These are phyloP conservation scores for Eilema griseolum DNA, from an alignment of 2,888 invertebrate genomes.

Conservation along the genomic window DNA sequence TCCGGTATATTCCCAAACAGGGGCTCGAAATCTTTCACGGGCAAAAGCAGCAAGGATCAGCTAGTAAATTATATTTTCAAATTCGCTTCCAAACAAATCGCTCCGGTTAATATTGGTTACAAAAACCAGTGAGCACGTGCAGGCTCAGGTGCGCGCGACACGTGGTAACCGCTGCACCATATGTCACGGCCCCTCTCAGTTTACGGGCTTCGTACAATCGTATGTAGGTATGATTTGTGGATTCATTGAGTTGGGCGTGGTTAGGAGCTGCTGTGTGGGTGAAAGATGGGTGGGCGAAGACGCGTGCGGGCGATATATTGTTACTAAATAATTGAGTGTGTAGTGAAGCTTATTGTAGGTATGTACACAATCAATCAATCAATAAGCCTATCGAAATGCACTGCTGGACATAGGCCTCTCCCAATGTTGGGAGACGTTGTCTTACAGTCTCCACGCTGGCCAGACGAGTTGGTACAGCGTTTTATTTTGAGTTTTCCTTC, in stretches of 20 bases:
- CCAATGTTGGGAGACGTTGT: no score
- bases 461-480: no score
- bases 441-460: no score
- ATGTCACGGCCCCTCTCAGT: constrained; percentile 64
- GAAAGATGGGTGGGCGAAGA: constrained; percentile 8
- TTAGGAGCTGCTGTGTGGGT: background rate
- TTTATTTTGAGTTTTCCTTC: no score
- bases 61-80: no score
- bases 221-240: constrained; percentile 11
- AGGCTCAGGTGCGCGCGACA: constrained; percentile 70
- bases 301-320: constrained; percentile 9
- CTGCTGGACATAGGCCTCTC: no score
- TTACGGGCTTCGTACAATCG: constrained; percentile 40
- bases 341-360: background rate
- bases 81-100: background rate
- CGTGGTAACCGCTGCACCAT: constrained; percentile 77
- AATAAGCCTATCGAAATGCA: no score
- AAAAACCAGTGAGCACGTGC: constrained; percentile 63
- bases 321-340: background rate
- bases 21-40: no score
- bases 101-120: constrained; percentile 32
- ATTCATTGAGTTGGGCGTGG: constrained; percentile 18
- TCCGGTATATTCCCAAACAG: no score
- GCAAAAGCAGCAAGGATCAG: no score
- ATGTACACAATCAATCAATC: no score